These are phyloP conservation scores for Lagorchestes hirsutus DNA, from an alignment of 2,797 vertebrate species.

Conservation along the genomic window DNA sequence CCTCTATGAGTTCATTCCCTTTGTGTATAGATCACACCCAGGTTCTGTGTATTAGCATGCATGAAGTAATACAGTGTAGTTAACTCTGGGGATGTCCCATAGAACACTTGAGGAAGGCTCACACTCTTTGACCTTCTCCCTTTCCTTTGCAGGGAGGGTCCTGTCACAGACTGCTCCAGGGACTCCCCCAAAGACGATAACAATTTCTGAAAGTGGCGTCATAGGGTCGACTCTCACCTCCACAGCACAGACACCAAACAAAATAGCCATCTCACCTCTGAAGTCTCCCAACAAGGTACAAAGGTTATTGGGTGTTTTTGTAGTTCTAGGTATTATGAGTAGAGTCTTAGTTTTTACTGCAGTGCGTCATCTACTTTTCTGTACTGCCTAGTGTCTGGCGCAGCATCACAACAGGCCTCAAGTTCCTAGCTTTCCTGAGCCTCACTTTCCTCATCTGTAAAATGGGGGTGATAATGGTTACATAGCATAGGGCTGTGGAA, in stretches of 20 bases:
- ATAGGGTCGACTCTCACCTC: constrained; percentile 89
- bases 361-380: not conserved
- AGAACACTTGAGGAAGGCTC: constrained; percentile 24
- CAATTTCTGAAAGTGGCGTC: constrained; percentile 91
- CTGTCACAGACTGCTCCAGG: constrained; percentile 92
- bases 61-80: constrained; percentile 19
- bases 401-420: not conserved
- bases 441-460: not conserved
- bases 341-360: constrained; percentile 48
- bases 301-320: constrained; percentile 14
- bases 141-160: constrained; percentile 91
- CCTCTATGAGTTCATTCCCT: not conserved
- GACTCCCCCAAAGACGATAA: constrained; percentile 93
- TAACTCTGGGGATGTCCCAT: not conserved
- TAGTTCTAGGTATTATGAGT: constrained; percentile 55
- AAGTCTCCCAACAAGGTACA: constrained; percentile 98
- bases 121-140: constrained; percentile 67
- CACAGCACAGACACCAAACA: constrained; percentile 90
- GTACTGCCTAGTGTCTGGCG: not conserved
- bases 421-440: not conserved
- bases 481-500: not conserved
- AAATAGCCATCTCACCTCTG: constrained; percentile 98
- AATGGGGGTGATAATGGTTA: not conserved
- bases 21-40: not conserved
- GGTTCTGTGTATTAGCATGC: not conserved